phyloP scores from a whole-genome alignment of 2,113 vertebrate genomes.

The Ibidorhyncha struthersii region DNA sequence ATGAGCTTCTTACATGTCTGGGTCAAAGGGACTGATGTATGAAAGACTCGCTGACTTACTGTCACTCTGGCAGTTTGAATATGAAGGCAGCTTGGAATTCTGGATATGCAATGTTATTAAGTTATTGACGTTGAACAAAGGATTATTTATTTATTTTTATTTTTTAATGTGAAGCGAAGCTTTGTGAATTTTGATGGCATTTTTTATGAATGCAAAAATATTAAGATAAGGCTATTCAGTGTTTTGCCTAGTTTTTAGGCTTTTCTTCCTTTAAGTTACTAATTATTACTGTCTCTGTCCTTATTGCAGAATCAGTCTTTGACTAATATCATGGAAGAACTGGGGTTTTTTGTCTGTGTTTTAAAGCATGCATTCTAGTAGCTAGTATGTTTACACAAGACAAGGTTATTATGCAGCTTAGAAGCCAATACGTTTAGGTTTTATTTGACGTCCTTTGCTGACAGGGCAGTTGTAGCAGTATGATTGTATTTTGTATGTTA shows the following conservation, averaged over 20 bases:
- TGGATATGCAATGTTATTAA: not conserved
- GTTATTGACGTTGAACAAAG: not conserved
- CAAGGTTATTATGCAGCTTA: not conserved
- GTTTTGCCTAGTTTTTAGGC: not conserved
- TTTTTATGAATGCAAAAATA: not conserved
- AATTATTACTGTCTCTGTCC: not conserved
- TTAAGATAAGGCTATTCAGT: not conserved
- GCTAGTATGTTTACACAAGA: not conserved
- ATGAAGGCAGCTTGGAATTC: not conserved
- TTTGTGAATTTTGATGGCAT: not conserved
- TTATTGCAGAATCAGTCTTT: not conserved
- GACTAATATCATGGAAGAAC: not conserved
- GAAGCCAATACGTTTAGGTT: not conserved
- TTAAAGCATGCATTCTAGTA: not conserved
- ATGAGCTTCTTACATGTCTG: not conserved
- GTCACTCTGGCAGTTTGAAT: not conserved
- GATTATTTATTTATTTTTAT: not conserved
- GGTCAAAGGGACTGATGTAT: not conserved
- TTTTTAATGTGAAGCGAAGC: not conserved
- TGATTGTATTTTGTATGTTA: not conserved
- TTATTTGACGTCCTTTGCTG: not conserved
- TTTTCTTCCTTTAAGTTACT: not conserved
- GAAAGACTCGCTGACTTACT: not conserved
- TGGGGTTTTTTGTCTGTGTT: rapidly evolving
- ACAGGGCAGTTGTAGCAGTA: not conserved